Evolutionary conservation across 2,888 invertebrate genomes (phyloP).

Genomic region (Drosophila lacicola): DNA sequence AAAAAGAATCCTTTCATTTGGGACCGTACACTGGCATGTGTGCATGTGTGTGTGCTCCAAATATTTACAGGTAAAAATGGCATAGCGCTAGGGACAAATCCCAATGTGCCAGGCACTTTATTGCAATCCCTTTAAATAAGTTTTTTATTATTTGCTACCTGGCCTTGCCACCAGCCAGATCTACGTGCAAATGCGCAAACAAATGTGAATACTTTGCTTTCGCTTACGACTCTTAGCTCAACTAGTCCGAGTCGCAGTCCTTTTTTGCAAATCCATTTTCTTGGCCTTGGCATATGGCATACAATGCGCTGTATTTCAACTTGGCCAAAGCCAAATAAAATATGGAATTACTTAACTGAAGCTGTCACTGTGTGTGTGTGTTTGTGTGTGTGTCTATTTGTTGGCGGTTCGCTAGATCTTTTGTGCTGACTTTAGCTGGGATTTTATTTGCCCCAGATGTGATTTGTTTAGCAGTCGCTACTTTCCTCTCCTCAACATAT

Average conservation of each 20-base stretch:
- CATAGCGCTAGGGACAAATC: constrained; percentile 66
- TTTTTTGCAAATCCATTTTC: constrained; percentile 30
- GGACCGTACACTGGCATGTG: constrained; percentile 40
- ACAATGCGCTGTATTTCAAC: constrained; percentile 36
- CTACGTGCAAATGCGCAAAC: constrained; percentile 70
- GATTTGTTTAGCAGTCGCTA: constrained; percentile 69
- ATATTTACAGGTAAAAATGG: constrained; percentile 70
- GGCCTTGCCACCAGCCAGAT: constrained; percentile 2
- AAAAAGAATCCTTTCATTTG: constrained; percentile 74
- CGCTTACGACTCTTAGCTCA: background rate
- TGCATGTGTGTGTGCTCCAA: constrained; percentile 38
- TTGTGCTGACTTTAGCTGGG: constrained; percentile 66
- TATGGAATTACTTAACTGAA: constrained; percentile 77
- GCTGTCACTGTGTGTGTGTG: constrained; percentile 19
- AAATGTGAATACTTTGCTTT: constrained; percentile 49
- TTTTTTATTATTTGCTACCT: constrained; percentile 64
- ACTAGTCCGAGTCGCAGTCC: constrained; percentile 34
- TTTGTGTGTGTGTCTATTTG: constrained; percentile 60
- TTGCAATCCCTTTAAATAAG: constrained; percentile 81
- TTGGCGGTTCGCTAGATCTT: constrained; percentile 63
- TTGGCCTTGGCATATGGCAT: constrained; percentile 40
- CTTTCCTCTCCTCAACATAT: background rate
- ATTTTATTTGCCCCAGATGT: constrained; percentile 75
- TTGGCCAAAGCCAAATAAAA: constrained; percentile 67
- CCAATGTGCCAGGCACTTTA: constrained; percentile 79